Base-by-base conservation (phyloP, 1,140 invertebrate genomes). In the Drosophila tropicalis region DNA sequence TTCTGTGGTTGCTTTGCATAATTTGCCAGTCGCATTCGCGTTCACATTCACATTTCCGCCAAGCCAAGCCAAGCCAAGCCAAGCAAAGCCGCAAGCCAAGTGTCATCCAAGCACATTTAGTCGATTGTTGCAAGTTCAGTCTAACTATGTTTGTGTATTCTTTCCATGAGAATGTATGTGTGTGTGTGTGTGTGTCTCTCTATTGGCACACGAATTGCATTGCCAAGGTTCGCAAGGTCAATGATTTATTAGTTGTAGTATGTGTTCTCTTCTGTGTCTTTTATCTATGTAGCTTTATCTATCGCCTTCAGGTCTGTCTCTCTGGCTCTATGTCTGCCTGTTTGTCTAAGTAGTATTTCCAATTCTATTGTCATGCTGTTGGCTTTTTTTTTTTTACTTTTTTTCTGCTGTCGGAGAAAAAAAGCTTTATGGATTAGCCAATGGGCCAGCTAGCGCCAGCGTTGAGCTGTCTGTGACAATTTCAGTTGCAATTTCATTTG, bases 211-310 rank as follows among this genome's bases (percentile, higher is more conserved):
- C 41, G 44, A 41, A 22, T 62, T 69, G 44, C 70, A 74, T 74
- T 72, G 80, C 78, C 80, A 87, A 87, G 80, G 84, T 89, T 87
- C 84, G 47, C 85, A 87, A 87, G 84, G 84, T 87, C 84, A 87
- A 89, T 87, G 84, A 78, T 87, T 87, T 89, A 89, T 84, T 87
- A 89, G 77, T 81, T 81, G 29, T 84, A 80, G 44, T 22, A 29
- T 29, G 44, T 51, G 17, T 51, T 51, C 19, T 19, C 10, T 19
- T 51, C 44, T 47, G 5, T 47, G 2, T 47, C 44, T 47, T 12
- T 71, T 67, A 68, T 70, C 58, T 55, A 73, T 67, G 36, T 55
- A 70, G 19, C 54, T 77, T 55, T 69, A 64, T 64, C 47, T 40
- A 25, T 44, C 13, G 67, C 64, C 65, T 68, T 7, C 44, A 47